These are phyloP conservation scores for Cherax destructor DNA, from an alignment of 1,140 invertebrate genomes.

Conservation along the genomic window DNA sequence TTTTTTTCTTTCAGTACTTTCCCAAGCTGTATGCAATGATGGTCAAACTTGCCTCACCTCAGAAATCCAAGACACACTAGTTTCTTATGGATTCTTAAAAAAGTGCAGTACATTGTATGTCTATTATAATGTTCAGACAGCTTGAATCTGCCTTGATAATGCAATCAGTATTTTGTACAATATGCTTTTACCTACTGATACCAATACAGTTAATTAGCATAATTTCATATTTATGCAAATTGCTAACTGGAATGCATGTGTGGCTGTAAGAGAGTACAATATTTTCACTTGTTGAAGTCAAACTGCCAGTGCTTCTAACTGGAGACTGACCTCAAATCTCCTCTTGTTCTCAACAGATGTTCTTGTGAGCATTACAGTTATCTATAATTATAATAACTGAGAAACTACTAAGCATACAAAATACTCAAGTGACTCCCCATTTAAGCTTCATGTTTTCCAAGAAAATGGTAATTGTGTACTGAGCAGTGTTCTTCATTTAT, in stretches of 20 bases:
- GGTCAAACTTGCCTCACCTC: constrained; percentile 47
- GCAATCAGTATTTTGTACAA: constrained; percentile 38
- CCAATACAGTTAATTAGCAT: neutral
- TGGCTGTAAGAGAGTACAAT: neutral
- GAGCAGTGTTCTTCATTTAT: no score
- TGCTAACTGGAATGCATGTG: neutral
- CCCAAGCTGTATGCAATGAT: constrained; percentile 49
- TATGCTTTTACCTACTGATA: neutral
- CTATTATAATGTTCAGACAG: neutral
- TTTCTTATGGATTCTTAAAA: neutral
- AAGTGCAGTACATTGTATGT: neutral
- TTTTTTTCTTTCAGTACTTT: constrained; percentile 49
- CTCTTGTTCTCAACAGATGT: neutral
- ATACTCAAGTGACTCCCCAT: neutral
- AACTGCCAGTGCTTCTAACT: neutral
- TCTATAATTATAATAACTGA: no score
- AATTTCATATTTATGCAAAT: neutral
- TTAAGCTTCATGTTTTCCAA: neutral
- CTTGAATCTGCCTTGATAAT: constrained; percentile 1
- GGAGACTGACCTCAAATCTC: neutral
- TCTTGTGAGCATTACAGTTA: neutral
- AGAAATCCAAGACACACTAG: constrained; percentile 49
- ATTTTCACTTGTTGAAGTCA: neutral
- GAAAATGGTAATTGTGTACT: neutral
- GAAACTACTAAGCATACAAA: neutral